phyloP scores from a whole-genome alignment of 2,113 vertebrate genomes.

The Chaenocephalus aceratus region DNA sequence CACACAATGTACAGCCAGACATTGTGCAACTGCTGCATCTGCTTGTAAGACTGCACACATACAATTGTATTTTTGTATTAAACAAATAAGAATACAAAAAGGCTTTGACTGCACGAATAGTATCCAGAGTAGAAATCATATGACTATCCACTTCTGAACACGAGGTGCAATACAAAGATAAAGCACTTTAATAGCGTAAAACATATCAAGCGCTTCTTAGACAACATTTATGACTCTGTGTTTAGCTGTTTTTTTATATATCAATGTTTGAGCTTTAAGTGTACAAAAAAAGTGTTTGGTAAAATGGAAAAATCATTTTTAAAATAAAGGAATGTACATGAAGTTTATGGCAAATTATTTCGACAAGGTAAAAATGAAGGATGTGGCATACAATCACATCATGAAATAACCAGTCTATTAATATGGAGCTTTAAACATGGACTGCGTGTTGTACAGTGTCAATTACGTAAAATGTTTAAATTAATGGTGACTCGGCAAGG shows the following conservation, averaged over 20 bases:
- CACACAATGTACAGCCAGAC: constrained; percentile 11
- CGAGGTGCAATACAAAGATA: constrained; percentile 14
- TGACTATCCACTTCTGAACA: constrained; percentile 15
- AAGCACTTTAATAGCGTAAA: constrained; percentile 25
- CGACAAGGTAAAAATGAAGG: not conserved
- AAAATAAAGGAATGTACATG: constrained; percentile 26
- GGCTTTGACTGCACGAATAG: constrained; percentile 3
- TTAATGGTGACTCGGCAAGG: not conserved
- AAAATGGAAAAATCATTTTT: constrained; percentile 40
- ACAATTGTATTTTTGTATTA: constrained; percentile 65
- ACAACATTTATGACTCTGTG: constrained; percentile 29
- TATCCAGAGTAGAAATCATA: not conserved
- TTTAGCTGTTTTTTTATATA: constrained; percentile 69
- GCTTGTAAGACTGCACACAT: constrained; percentile 16
- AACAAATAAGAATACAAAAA: constrained; percentile 9
- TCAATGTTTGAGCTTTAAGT: constrained; percentile 48
- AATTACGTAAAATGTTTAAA: not conserved
- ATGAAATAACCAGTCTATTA: not conserved
- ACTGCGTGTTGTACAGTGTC: not conserved
- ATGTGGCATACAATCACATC: not conserved
- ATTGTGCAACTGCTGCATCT: constrained; percentile 44
- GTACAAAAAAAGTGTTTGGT: constrained; percentile 57
- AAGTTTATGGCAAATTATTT: not conserved
- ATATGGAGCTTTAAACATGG: not conserved
- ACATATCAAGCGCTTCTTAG: constrained; percentile 53